Evolutionary conservation across 2,797 vertebrate species (phyloP), one percentile per base, ranked within the genome.

Genomic region (Lepidocolaptes lacrymiger): DNA sequence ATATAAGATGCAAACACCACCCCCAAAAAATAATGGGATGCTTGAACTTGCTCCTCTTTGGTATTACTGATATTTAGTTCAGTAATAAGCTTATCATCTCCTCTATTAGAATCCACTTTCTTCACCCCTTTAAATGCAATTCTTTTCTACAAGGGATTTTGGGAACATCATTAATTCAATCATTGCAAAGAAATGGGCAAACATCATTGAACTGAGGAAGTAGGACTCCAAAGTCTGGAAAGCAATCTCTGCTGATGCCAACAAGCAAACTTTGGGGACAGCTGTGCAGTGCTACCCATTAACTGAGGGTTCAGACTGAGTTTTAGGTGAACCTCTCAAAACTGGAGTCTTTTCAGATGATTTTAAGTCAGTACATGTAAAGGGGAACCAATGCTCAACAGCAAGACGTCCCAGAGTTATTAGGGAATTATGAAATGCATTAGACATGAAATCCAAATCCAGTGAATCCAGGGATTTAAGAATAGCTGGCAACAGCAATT

Each of bases 61-160:
- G 24, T 49, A 74, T 77, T 91, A 56, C 80, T 59, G 39, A 44
- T 78, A 66, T 26, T 86, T 89, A 89, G 49, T 64, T 87, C 92
- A 87, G 52, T 82, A 91, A 91, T 94, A 92, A 95, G 88, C 67
- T 91, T 89, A 87, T 85, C 34, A 63, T n/a, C 51, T 93, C 62
- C 54, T 83, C 67, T 80, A 51, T 77, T 85, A 94, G 61, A 83
- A 86, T 30, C 44, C 58, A 62, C 58, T 95, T 90, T 85, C 79
- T 93, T 76, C 76, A 92, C 32, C 62, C 43, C 27, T 91, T 84
- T 92, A 92, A 95, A 92, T 89, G 44, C 32, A 83, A 24, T 78
- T 73, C 51, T 58, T 89, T 89, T 75, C 52, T 68, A 54, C 30
- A 73, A 58, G 54, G 59, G 64, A 80, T 82, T 95, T 94, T 11